These are phyloP conservation scores for Acrocephalus scirpaceus DNA, from an alignment of 2,797 vertebrate species.

Conservation along the genomic window DNA sequence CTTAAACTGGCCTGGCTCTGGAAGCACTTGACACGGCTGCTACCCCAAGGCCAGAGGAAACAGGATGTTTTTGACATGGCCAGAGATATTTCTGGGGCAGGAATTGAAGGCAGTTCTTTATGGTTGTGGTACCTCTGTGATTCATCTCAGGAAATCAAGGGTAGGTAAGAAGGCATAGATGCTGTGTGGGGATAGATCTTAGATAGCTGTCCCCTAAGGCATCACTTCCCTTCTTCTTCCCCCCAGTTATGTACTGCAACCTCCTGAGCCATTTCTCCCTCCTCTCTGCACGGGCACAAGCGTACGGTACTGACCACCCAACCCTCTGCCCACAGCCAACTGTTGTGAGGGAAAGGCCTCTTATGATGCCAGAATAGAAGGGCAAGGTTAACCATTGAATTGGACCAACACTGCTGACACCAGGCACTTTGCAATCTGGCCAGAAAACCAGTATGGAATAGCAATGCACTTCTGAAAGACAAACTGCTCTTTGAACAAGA, in stretches of 20 bases:
- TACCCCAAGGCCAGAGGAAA: neutral
- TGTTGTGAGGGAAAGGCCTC: accelerated
- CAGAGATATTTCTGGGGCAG: neutral
- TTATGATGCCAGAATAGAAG: neutral
- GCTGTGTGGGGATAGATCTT: neutral
- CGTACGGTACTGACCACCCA: neutral
- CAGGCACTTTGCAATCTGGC: neutral
- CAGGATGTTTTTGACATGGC: neutral
- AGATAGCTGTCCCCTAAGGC: neutral
- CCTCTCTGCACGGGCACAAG: neutral
- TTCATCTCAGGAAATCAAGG: neutral
- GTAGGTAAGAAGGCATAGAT: neutral
- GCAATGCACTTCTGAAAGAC: neutral
- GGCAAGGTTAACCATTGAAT: neutral
- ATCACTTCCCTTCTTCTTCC: neutral
- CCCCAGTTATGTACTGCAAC: neutral
- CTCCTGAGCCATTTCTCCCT: neutral
- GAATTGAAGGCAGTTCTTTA: neutral
- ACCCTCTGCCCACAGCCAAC: neutral
- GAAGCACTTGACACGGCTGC: neutral
- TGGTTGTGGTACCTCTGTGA: neutral
- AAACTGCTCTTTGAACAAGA: neutral
- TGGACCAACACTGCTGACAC: neutral
- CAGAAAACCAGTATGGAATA: neutral
- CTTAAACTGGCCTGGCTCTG: neutral